Base-by-base conservation (phyloP, 2,797 vertebrate species). In the Scleropages formosus region DNA sequence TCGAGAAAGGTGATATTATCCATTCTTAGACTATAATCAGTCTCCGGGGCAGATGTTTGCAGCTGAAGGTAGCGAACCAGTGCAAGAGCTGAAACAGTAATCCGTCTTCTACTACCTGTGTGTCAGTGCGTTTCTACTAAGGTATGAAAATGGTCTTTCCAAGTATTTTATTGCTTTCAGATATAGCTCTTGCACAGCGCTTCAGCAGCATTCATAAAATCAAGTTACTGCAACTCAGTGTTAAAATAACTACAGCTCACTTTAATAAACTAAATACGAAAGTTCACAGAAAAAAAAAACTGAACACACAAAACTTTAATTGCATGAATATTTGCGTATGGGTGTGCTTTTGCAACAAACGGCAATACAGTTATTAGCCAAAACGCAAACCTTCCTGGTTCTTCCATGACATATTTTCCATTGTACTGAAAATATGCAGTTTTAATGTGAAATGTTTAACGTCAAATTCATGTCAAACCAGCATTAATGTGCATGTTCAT, bases 21-120 rank as follows among this genome's bases (percentile, higher is more conserved):
- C 53, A 49, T 69, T 67, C 53, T 69, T 69, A 49, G 53, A 46
- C 47, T 24, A 10, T n/a, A 69, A 51, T 69, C 46, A 69, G 53
- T 69, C 67, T 51, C 46, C 22, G 26, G 67, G 22, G 67, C 46
- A 69, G 67, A 24, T 46, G 44, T 69, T 46, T 46, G 47, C 24
- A 16, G 9, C 20, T 49, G 51, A 69, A 51, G 1, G 20, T 24
- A 49, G 44, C 8, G 44, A 49, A 68, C 49, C 46, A 49, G 67
- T 53, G 49, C 20, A 47, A 13, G n/a, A n/a, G 1, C 67, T 49
- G 20, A 8, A 24, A 26, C 9, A 22, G 64, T 13, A 16, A 44
- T 18, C 15, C 31, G 53, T 63, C 27, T 63, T 13, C 9, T 24
- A 22, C 10, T 11, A 20, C 22, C 2, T 62, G 22, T 62, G 26